These are phyloP conservation scores for Orius insidiosus DNA, from an alignment of 1,140 invertebrate genomes.

Conservation along the genomic window DNA sequence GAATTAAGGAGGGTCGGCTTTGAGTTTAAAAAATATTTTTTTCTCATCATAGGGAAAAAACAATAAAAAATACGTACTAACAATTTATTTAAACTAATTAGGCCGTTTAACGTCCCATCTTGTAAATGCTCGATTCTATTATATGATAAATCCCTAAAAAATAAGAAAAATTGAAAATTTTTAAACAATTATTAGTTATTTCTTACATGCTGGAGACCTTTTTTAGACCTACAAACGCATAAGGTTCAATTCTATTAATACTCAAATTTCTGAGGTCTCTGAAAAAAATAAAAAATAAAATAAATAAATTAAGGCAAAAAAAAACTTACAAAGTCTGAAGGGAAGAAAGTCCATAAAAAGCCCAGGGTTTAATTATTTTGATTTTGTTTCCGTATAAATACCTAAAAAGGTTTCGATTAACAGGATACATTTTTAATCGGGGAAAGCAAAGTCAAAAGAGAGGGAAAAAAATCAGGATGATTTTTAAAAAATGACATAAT, in stretches of 20 bases:
- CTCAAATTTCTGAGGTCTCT: conserved; percentile 21
- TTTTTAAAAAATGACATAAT: neutral
- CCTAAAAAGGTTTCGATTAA: conserved; percentile 18
- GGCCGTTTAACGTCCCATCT: conserved; percentile 27
- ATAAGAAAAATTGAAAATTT: conserved; percentile 1
- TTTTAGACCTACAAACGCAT: conserved; percentile 22
- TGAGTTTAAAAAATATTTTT: no score
- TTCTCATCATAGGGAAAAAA: conserved; percentile 2
- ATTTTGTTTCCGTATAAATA: conserved; percentile 24
- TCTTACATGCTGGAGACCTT: conserved; percentile 21
- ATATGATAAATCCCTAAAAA: conserved; percentile 26
- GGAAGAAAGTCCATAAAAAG: conserved; percentile 24
- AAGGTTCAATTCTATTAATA: conserved; percentile 20
- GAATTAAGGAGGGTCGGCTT: no score
- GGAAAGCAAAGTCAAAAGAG: conserved; percentile 18
- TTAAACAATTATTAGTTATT: conserved; percentile 16
- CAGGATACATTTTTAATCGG: neutral
- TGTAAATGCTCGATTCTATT: conserved; percentile 24
- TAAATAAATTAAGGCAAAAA: conserved; percentile 17
- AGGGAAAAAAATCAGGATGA: conserved; percentile 19
- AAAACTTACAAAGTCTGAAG: conserved; percentile 22
- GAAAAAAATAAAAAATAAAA: conserved; percentile 12
- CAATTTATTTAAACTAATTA: conserved; percentile 22
- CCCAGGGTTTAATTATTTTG: conserved; percentile 20
- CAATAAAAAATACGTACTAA: conserved; percentile 19